These are phyloP conservation scores for Agonopterix alstromeriana DNA, from an alignment of 2,888 invertebrate genomes.

Conservation along the genomic window DNA sequence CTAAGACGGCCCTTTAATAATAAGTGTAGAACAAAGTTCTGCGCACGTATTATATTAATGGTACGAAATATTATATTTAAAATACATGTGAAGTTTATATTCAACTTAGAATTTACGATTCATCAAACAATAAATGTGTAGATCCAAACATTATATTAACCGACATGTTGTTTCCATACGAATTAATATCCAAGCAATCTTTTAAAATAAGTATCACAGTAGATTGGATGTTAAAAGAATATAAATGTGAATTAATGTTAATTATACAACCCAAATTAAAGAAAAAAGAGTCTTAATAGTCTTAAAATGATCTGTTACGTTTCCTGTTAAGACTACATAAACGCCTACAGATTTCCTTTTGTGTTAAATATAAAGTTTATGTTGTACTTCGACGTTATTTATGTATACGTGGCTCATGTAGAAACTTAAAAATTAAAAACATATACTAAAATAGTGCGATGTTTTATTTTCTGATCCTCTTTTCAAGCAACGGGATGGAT, in stretches of 20 bases:
- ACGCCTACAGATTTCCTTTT: too few species aligned
- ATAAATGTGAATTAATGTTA: not conserved
- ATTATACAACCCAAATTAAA: too few species aligned
- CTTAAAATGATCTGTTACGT: too few species aligned
- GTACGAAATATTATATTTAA: not conserved
- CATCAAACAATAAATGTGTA: not conserved
- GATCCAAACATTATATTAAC: not conserved
- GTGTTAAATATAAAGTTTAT: not conserved
- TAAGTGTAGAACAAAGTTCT: not conserved
- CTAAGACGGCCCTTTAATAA: too few species aligned
- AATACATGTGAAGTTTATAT: not conserved
- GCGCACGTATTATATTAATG: not conserved
- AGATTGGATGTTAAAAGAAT: not conserved
- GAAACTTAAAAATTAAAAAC: constrained; percentile 11
- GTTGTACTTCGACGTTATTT: constrained; percentile 1
- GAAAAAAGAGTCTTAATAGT: too few species aligned
- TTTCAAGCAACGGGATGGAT: too few species aligned
- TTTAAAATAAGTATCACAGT: not conserved
- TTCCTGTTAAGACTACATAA: too few species aligned
- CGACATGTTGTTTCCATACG: not conserved
- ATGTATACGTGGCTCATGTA: constrained; percentile 20
- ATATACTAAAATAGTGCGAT: not conserved
- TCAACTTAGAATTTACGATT: not conserved
- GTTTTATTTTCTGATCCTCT: too few species aligned
- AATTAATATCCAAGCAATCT: not conserved